Conservation (phyloP, 2,888 invertebrate species). For the Barypeithes pellucidus region DNA sequence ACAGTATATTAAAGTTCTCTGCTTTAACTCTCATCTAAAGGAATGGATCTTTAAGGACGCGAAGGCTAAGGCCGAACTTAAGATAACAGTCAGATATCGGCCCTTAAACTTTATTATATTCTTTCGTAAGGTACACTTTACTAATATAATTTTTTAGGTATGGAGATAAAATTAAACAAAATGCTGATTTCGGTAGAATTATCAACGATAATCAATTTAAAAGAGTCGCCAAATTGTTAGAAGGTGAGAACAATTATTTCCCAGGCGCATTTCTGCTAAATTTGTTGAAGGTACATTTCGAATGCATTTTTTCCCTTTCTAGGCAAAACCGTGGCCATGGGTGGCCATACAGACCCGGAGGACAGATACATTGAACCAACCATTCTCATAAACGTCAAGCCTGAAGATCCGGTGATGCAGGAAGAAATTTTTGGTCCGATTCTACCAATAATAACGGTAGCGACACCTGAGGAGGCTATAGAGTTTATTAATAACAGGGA, state of each 20-base stretch:
- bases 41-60: no score
- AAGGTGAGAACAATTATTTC: slow-evolving; percentile 61
- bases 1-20: no score
- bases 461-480: slow-evolving; percentile 91
- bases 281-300: neutral
- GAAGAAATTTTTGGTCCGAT: slow-evolving; percentile 98
- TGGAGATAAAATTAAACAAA: slow-evolving; percentile 84
- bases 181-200: slow-evolving; percentile 89
- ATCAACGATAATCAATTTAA: slow-evolving; percentile 89
- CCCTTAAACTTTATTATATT: no score
- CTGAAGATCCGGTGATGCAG: slow-evolving; percentile 85
- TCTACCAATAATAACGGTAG: slow-evolving; percentile 89
- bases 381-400: slow-evolving; percentile 82
- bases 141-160: slow-evolving; percentile 73
- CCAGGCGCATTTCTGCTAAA: no score
- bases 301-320: slow-evolving; percentile 20
- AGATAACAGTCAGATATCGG: no score
- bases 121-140: no score
- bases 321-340: slow-evolving; percentile 80
- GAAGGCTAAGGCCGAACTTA: no score
- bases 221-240: slow-evolving; percentile 80
- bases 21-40: no score
- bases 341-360: slow-evolving; percentile 84
- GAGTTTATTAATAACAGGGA: slow-evolving; percentile 90
- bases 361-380: slow-evolving; percentile 92